Conservation (phyloP, 2,113 vertebrate genomes). For the Oreochromis aureus region DNA sequence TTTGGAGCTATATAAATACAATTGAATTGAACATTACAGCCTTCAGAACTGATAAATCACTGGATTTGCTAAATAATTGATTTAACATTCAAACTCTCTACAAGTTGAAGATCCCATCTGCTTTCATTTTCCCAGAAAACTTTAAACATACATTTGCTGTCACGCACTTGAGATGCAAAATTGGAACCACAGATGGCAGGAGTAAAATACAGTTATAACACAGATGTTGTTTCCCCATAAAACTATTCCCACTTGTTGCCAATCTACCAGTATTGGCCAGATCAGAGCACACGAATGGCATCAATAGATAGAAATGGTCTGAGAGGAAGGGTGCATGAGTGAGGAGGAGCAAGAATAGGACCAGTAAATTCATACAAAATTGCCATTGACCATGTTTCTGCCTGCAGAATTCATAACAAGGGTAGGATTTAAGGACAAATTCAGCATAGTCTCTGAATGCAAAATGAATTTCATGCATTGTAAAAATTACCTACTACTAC, state of each 20-base stretch:
- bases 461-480: background rate
- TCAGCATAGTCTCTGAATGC: background rate
- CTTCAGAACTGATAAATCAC: too few species aligned
- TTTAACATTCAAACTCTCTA: background rate
- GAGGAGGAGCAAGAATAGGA: background rate
- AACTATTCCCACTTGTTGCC: background rate
- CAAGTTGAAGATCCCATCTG: background rate
- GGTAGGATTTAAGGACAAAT: background rate
- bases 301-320: background rate
- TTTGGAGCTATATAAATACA: too few species aligned
- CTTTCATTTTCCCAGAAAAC: background rate
- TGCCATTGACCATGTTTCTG: background rate
- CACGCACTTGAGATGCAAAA: background rate
- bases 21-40: background rate
- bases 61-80: background rate
- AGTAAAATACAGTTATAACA: background rate
- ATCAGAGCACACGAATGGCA: background rate
- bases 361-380: background rate
- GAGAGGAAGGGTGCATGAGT: background rate
- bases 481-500: background rate
- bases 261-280: background rate
- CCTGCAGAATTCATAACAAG: background rate
- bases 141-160: background rate
- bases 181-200: background rate
- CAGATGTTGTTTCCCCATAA: background rate